Evolutionary conservation across 92 coral and sea anemone genomes (phyloP), one percentile per base, ranked within the genome.

Genomic region (Epizoanthus rinbou): DNA sequence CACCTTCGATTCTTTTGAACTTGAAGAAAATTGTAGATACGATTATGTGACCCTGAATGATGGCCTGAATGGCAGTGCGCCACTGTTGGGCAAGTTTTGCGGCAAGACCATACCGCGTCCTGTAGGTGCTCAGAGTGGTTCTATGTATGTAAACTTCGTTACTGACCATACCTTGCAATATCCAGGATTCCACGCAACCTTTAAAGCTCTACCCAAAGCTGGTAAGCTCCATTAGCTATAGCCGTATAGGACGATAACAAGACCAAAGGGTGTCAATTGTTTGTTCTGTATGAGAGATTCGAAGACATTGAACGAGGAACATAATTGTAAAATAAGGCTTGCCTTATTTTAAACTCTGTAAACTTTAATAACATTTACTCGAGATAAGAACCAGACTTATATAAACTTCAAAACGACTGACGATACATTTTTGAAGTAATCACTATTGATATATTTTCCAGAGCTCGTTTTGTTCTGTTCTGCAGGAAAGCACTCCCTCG

Each of bases 121-220:
- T 17, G 31, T 19, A 6, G 18, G 0, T n/a, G 31, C 76, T n/a
- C 76, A 71, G 76, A 41, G 76, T 23, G 76, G 76, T n/a, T 19
- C 76, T 19, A 39, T 71, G 25, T 71, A 71, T 71, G 59, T 45
- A 41, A 71, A 71, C 15, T 71, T 71, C 19, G 76, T 71, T 45
- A 45, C 76, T n/a, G 59, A 71, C 24, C n/a, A 9, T 25, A n/a
- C 1, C 31, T 0, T 4, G 0, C 9, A 4, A n/a, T 8, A 11
- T 56, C 45, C 0, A n/a, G 75, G 75, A 2, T 71, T 71, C 57
- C 13, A 21, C 21, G 64, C 64, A 59, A 59, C 35, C 7, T 65
- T 23, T 31, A 23, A 41, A 11, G 71, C 45, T 15, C 31, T 28
- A 11, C 71, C 43, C n/a, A 65, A 11, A 5, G 71, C n/a, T 24